A percentile compares a stretch with the other conserved stretches of the same genome.
Conservation (phyloP, 2,797 vertebrate species). For the Moxostoma hubbsi region DNA sequence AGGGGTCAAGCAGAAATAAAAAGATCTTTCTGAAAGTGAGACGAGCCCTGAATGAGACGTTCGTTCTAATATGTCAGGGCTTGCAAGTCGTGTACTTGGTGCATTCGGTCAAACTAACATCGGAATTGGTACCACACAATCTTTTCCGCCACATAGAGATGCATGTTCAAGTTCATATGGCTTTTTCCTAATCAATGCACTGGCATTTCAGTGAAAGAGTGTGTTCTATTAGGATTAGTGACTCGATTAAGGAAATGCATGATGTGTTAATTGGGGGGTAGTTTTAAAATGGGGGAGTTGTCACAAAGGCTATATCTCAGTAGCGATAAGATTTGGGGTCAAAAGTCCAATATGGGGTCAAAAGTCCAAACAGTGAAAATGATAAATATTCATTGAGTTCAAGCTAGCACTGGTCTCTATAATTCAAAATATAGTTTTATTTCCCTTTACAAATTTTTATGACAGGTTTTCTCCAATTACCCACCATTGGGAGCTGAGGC, state of each 20-base stretch:
- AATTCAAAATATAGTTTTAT: background rate
- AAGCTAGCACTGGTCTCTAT: no score
- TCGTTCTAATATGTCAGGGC: conserved; percentile 31
- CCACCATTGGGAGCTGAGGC: no score
- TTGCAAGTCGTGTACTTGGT: conserved; percentile 1
- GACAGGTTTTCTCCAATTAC: no score
- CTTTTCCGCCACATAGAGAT: conserved; percentile 19
- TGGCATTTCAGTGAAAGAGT: conserved; percentile 47
- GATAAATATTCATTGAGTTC: no score
- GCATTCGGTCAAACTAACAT: conserved; percentile 9
- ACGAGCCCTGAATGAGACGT: conserved; percentile 15
- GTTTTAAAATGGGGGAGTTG: no score
- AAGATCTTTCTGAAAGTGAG: conserved; percentile 19
- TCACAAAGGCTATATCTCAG: no score
- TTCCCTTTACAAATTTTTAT: no score
- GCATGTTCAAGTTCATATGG: conserved; percentile 23
- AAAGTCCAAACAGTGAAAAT: no score
- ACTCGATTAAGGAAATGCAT: conserved; percentile 39
- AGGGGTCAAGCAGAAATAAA: conserved; percentile 44
- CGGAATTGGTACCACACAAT: conserved; percentile 20
- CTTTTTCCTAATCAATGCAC: conserved; percentile 48
- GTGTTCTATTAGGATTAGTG: conserved; percentile 39
- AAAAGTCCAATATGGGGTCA: no score
- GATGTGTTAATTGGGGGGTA: background rate
- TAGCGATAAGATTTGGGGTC: no score